Base-by-base conservation (phyloP, 1,140 invertebrate species). In the Druon quercuslanigerum region DNA sequence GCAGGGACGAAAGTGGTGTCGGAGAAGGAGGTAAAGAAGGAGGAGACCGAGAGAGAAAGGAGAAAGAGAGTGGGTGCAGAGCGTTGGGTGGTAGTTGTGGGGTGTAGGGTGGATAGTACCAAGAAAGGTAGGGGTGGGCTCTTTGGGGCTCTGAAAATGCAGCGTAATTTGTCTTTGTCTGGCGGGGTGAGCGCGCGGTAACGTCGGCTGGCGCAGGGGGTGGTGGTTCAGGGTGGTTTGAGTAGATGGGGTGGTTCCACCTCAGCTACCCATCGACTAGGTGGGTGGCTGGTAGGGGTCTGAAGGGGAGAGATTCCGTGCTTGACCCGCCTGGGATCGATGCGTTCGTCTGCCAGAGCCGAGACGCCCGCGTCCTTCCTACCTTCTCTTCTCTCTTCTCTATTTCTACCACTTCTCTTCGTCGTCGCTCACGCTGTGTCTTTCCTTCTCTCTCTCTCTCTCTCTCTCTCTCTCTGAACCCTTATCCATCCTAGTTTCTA, bases 141-240 rank as follows among this genome's bases (percentile, higher is more conserved):
- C 86, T 90, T 90, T 87, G 88, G 89, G 88, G 87, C 86, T 89
- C 87, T 88, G 90, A 90, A 90, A 91, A 91, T 90, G 90, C 90
- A 90, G 88, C 89, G 90, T 91, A 90, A 91, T 91, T 91, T 91
- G 89, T 90, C 90, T 91, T 91, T 91, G 90, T 91, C 89, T 89
- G 88, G 86, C 86, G 88, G 85, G 88, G 87, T 84, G 84, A 87
- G 85, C 80, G 83, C 85, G 83, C 83, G 84, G 85, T 86, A 84
- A 88, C 83, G 84, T 84, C 83, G 84, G 85, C 85, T 83, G 85
- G 78, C 75, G 73, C 83, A 83, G 84, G 83, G 84, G 85, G 86
- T 83, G 85, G 77, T 73, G 73, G 79, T 79, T 75, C 77, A 78
- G 72, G 80, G 79, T 80, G 81, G 79, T 72, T 72, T 75, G 57